Evolutionary conservation across 2,113 vertebrate genomes (phyloP).

Genomic region (Elaphurus davidianus): DNA sequence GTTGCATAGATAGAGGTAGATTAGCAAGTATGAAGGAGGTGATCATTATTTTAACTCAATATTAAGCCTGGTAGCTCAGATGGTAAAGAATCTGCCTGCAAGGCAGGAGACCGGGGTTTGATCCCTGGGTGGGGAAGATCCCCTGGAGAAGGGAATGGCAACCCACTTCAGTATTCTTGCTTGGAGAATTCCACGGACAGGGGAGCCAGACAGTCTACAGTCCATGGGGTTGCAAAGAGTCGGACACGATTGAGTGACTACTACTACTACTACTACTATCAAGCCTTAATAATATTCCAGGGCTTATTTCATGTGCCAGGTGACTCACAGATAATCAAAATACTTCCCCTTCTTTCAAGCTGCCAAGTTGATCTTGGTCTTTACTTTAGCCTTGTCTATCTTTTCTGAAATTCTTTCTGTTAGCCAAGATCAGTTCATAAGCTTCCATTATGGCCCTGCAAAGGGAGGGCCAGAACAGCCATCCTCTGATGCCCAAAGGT

Average conservation of each 20-base stretch:
- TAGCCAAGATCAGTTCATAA: neutral
- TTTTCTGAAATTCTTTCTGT: neutral
- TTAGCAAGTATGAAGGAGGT: neutral
- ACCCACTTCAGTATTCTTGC: neutral
- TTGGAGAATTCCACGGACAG: neutral
- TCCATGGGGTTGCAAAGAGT: neutral
- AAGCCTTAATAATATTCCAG: neutral
- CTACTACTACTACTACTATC: neutral
- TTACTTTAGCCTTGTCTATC: neutral
- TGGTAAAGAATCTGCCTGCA: neutral
- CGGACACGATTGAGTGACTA: accelerated
- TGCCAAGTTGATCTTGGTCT: neutral
- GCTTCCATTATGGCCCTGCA: neutral
- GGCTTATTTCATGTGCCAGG: accelerated
- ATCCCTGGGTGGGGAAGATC: neutral
- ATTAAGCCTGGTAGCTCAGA: neutral
- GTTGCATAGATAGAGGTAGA: neutral
- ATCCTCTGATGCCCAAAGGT: neutral
- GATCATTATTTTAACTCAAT: neutral
- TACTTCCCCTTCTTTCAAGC: neutral
- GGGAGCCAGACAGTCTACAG: neutral
- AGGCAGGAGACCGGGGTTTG: neutral
- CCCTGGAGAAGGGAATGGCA: neutral
- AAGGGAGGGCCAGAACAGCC: neutral
- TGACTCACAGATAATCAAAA: neutral